Base-by-base conservation (phyloP, 2,797 vertebrate genomes). In the Melanotaenia parkinsoni region DNA sequence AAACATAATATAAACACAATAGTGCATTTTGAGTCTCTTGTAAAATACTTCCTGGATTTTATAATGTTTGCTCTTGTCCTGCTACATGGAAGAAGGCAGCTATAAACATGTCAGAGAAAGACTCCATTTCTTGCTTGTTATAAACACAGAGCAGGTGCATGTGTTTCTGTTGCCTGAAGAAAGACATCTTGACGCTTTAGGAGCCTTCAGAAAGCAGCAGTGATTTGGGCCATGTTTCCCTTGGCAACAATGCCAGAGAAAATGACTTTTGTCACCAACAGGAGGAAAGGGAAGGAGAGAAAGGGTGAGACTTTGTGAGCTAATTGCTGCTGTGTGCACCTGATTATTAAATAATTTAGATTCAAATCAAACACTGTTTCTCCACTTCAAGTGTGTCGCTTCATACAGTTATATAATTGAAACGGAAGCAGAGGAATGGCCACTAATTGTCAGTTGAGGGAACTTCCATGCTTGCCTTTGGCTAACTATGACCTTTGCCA, bases 401-500 rank as follows among this genome's bases (percentile, higher is more conserved):
- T 58, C 62, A 58, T 43, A 30, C 3, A 67, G 12, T 14, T 0
- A 20, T n/a, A 18, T 26, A 30, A 67, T 12, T 9, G 16, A 72
- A 45, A n/a, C 13, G 35, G 8, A 37, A 58, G 0, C 0, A 58
- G 28, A 66, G 16, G 63, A 58, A 70, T 9, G 26, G 24, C 14
- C 8, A 37, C 43, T 22, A 14, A 50, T 58, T 61, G 50, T 58
- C n/a, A 28, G 22, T 33, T 40, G 54, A 7, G n/a, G 57, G 37
- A 75, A 22, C 45, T 32, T 67, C 56, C 6, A 0, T 14, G 22
- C 33, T 72, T 61, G 45, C 58, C 35, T 53, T 37, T 20, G 28
- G 8, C 58, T 62, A 38, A 57, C 57, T 32, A 26, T 78, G 84
- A 84, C 86, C 86, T 80, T 63, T 63, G 83, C 89, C 14, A 2